These are phyloP conservation scores for Hofmannophila pseudospretella DNA, from an alignment of 2,888 invertebrate genomes.

Conservation along the genomic window DNA sequence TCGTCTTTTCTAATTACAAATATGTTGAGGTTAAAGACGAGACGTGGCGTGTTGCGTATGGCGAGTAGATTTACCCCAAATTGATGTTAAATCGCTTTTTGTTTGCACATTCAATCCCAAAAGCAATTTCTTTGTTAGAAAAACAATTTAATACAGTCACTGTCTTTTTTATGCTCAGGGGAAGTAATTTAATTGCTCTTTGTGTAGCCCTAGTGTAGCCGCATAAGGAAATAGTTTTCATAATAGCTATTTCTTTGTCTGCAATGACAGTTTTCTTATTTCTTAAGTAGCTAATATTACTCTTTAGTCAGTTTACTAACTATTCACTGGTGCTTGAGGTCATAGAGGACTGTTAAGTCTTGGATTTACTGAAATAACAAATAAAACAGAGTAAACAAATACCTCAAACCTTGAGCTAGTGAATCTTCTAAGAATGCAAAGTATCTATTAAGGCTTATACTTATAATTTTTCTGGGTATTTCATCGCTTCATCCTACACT, in stretches of 20 bases:
- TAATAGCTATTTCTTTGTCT: conserved; percentile 5
- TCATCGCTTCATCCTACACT: too few relatives aligned
- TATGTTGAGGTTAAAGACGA: neutral
- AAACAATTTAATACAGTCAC: conserved; percentile 47
- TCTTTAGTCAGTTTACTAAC: too few relatives aligned
- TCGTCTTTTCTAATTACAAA: conserved; percentile 5
- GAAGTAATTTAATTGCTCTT: conserved; percentile 27
- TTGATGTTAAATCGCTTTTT: conserved; percentile 65
- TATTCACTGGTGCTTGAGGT: too few relatives aligned
- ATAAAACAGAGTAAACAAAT: too few relatives aligned
- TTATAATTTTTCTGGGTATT: too few relatives aligned
- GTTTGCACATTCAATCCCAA: conserved; percentile 56
- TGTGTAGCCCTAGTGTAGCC: conserved; percentile 11
- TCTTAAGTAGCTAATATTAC: too few relatives aligned
- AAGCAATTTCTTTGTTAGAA: conserved; percentile 52
- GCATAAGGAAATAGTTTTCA: conserved; percentile 21
- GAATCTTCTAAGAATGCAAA: too few relatives aligned
- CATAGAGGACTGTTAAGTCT: too few relatives aligned
- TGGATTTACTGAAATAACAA: too few relatives aligned
- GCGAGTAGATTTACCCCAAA: conserved; percentile 29
- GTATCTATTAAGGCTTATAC: too few relatives aligned
- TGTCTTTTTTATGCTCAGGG: conserved; percentile 32
- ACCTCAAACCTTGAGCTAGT: too few relatives aligned
- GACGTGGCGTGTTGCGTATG: conserved; percentile 4
- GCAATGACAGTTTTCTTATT: neutral